Evolutionary conservation across 2,888 invertebrate genomes (phyloP).

Genomic region (Tupiocoris notatus): DNA sequence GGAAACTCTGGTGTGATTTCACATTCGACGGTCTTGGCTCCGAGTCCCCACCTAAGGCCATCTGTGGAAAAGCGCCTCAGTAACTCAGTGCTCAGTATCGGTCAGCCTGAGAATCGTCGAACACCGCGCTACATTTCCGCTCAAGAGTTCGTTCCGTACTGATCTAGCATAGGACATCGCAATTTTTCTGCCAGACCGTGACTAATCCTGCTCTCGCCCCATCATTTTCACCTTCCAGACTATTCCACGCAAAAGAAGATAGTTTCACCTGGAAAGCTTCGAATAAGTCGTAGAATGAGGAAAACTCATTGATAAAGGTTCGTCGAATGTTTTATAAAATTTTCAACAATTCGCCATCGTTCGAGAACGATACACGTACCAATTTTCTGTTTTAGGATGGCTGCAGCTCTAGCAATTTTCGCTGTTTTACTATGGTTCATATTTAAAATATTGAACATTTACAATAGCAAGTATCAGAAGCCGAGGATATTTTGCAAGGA

Average conservation of each 20-base stretch:
- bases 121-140: too few relatives aligned
- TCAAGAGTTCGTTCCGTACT: too few relatives aligned
- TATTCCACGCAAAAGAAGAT: too few relatives aligned
- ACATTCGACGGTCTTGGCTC: not conserved
- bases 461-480: conserved; percentile 74
- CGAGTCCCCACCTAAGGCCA: not conserved
- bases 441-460: conserved; percentile 77
- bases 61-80: not conserved
- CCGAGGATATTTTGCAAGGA: conserved; percentile 76
- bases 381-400: conserved; percentile 63
- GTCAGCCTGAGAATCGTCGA: not conserved
- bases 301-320: not conserved
- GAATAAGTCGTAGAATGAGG: not conserved
- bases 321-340: not conserved
- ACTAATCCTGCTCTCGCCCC: not conserved
- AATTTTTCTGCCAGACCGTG: not conserved
- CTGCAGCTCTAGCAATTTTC: conserved; percentile 75
- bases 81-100: not conserved
- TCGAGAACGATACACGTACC: too few relatives aligned
- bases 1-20: too few relatives aligned
- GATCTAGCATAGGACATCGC: too few relatives aligned
- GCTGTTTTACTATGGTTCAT: conserved; percentile 80
- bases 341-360: not conserved
- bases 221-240: too few relatives aligned
- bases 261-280: not conserved